Evolutionary conservation across 2,113 vertebrate species (phyloP).

Genomic region (Dasypus novemcinctus): DNA sequence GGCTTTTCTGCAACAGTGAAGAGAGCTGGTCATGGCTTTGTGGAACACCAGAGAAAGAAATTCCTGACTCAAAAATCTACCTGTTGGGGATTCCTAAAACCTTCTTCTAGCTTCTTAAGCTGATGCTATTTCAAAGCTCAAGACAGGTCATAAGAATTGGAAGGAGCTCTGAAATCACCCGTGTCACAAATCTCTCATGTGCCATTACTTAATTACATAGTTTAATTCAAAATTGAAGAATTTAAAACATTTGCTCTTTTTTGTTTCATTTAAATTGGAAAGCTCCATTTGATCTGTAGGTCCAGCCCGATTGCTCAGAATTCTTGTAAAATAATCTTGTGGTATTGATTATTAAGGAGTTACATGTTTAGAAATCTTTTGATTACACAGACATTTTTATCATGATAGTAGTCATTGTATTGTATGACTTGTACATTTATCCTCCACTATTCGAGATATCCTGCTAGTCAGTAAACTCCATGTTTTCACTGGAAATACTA

Average conservation of each 20-base stretch:
- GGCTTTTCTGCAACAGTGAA: neutral
- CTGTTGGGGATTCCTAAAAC: no score
- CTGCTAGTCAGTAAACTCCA: neutral
- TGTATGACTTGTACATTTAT: neutral
- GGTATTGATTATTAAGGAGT: neutral
- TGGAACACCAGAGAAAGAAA: neutral
- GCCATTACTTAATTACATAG: neutral
- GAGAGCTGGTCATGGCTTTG: no score
- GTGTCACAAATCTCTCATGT: neutral
- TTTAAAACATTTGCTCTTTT: neutral
- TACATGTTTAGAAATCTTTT: neutral
- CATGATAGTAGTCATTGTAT: neutral
- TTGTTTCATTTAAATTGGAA: neutral
- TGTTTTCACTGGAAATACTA: neutral
- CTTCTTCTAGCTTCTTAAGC: neutral
- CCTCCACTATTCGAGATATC: neutral
- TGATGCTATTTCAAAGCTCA: neutral
- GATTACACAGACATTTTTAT: neutral
- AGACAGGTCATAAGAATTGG: neutral
- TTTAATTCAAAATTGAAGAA: no score
- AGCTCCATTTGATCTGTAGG: neutral
- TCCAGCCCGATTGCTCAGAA: neutral
- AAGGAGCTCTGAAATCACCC: neutral
- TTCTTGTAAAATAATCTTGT: neutral
- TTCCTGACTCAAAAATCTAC: neutral